phyloP scores from a whole-genome alignment of 2,888 invertebrate species.

The Watsonalla binaria region DNA sequence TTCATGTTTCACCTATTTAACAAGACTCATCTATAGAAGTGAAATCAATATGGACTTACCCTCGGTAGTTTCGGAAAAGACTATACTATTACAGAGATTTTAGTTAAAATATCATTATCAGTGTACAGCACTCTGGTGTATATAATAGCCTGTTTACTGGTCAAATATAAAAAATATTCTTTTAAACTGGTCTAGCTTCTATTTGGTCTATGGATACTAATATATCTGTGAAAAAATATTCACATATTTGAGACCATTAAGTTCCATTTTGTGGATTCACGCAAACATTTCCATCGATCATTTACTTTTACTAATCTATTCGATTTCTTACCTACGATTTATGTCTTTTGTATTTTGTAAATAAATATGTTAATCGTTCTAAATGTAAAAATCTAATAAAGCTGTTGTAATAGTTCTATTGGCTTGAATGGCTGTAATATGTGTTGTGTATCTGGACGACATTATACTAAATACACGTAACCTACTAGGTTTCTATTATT shows the following conservation, averaged over 20 bases:
- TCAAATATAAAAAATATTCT: conserved; percentile 31
- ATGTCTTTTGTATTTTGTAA: too few relatives aligned
- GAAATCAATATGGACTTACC: conserved; percentile 54
- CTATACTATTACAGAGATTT: conserved; percentile 28
- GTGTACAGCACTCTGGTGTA: conserved; percentile 31
- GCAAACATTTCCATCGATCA: too few relatives aligned
- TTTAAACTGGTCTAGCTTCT: conserved; percentile 47
- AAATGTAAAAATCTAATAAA: too few relatives aligned
- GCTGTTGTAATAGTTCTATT: too few relatives aligned
- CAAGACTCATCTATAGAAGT: conserved; percentile 5
- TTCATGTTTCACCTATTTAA: conserved; percentile 5
- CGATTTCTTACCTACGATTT: too few relatives aligned
- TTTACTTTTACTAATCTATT: background rate
- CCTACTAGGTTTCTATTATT: too few relatives aligned
- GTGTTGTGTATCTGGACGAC: too few relatives aligned
- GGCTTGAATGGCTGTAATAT: too few relatives aligned
- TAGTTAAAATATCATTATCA: conserved; percentile 36
- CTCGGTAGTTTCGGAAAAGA: conserved; percentile 22
- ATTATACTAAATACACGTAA: background rate
- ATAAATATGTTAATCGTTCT: too few relatives aligned
- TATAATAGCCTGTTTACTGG: conserved; percentile 40
- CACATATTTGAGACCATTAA: conserved; percentile 20
- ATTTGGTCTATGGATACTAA: conserved; percentile 43
- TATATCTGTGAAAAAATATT: conserved; percentile 20
- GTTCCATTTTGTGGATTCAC: conserved; percentile 12